Percentiles rank a stretch among this genome's conserved stretches.
Conservation (phyloP, 1,140 invertebrate genomes). For the Reticulitermes speratus region DNA sequence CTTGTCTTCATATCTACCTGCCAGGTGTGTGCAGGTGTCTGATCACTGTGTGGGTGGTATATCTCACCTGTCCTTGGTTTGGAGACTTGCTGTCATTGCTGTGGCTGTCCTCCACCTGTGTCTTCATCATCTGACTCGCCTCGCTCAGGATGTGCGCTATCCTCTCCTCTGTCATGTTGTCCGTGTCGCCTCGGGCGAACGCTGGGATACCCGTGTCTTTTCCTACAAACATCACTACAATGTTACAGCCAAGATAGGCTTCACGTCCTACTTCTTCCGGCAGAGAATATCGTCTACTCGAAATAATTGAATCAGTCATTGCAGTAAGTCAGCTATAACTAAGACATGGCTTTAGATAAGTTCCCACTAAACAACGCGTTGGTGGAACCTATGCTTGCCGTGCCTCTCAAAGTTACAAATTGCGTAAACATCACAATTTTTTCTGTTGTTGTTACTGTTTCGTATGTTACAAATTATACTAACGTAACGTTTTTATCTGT, state of each 20-base stretch:
- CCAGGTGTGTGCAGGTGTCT: neutral
- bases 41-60: neutral
- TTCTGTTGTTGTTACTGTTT: no score
- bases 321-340: neutral
- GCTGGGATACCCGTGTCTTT: slow-evolving; percentile 75
- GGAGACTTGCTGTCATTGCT: slow-evolving; percentile 82
- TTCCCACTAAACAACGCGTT: neutral
- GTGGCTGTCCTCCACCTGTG: slow-evolving; percentile 63
- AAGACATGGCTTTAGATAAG: neutral
- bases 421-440: no score
- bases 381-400: neutral
- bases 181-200: slow-evolving; percentile 65
- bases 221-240: slow-evolving; percentile 50
- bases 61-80: slow-evolving; percentile 62
- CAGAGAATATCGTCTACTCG: neutral
- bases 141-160: slow-evolving; percentile 92
- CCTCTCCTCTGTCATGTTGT: slow-evolving; percentile 84
- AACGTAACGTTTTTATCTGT: no score
- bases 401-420: no score
- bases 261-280: slow-evolving; percentile 5
- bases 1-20: neutral
- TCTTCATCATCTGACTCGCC: slow-evolving; percentile 70
- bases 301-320: slow-evolving; percentile 14
- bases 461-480: no score
- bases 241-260: slow-evolving; percentile 16